phyloP scores from a whole-genome alignment of 2,888 invertebrate species.

The Philaethria dido region DNA sequence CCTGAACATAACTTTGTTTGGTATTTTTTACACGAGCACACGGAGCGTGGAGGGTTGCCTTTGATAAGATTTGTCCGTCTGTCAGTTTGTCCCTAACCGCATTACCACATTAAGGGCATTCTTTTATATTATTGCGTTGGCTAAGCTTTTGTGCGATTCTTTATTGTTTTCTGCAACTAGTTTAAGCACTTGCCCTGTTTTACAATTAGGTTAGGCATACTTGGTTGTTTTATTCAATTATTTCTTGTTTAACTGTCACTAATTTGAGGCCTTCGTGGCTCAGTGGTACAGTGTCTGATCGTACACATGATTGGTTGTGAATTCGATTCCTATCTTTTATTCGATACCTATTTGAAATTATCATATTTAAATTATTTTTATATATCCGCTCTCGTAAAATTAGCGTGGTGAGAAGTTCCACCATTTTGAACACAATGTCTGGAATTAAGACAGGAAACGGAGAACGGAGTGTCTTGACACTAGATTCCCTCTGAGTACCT shows the following conservation, averaged over 20 bases:
- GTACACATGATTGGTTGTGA: too few relatives aligned
- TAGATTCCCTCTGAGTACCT: too few relatives aligned
- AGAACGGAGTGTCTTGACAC: too few relatives aligned
- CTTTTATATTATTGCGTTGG: constrained; percentile 24
- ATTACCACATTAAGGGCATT: constrained; percentile 27
- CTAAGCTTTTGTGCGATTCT: constrained; percentile 29
- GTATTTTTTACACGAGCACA: constrained; percentile 24
- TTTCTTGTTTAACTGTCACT: neutral
- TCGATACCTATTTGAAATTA: too few relatives aligned
- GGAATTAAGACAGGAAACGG: too few relatives aligned
- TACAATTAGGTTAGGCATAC: constrained; percentile 12
- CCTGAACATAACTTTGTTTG: constrained; percentile 12
- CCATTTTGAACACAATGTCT: too few relatives aligned
- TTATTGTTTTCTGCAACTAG: constrained; percentile 19
- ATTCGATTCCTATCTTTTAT: too few relatives aligned
- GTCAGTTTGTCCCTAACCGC: constrained; percentile 25
- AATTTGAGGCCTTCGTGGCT: too few relatives aligned
- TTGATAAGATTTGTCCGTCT: constrained; percentile 28
- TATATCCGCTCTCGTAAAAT: too few relatives aligned
- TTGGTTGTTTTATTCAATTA: neutral
- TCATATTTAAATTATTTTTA: too few relatives aligned
- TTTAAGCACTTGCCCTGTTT: neutral
- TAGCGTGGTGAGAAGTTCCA: too few relatives aligned
- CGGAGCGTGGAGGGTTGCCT: constrained; percentile 9
- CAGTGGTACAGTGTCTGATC: too few relatives aligned